Evolutionary conservation across 2,888 invertebrate genomes (phyloP).

Genomic region (Limenitis camilla): DNA sequence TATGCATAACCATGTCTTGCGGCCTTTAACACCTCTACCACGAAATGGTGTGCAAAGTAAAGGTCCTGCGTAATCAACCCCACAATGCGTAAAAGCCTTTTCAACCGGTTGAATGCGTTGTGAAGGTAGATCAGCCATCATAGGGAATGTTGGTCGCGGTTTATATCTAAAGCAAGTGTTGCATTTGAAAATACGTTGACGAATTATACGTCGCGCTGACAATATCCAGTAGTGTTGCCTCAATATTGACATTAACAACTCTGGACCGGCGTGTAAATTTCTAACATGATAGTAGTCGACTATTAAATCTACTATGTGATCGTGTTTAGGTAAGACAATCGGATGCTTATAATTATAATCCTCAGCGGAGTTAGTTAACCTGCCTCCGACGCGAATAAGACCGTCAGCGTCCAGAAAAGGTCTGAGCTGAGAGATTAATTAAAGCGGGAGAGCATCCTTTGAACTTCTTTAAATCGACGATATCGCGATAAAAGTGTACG

Average conservation of each 20-base stretch:
- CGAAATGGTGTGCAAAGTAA: conserved; percentile 9
- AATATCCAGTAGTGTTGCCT: conserved; percentile 16
- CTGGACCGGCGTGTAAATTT: conserved; percentile 16
- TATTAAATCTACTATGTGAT: conserved; percentile 8
- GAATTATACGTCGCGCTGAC: conserved; percentile 10
- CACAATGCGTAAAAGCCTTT: conserved; percentile 18
- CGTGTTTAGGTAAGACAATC: not conserved
- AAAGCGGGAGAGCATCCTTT: too few relatives aligned
- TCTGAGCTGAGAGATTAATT: too few relatives aligned
- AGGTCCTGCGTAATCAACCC: conserved; percentile 17
- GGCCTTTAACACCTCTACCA: conserved; percentile 7
- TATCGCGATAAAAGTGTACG: too few relatives aligned
- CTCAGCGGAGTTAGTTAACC: not conserved
- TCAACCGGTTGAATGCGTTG: conserved; percentile 2
- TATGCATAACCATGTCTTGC: conserved; percentile 12
- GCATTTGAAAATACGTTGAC: not conserved
- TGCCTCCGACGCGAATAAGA: not conserved
- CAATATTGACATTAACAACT: conserved; percentile 11
- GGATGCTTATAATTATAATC: not conserved
- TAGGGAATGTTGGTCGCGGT: conserved; percentile 9
- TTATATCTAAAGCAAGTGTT: conserved; percentile 9
- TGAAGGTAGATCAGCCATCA: conserved; percentile 13
- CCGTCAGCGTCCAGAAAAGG: not conserved
- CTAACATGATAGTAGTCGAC: conserved; percentile 14
- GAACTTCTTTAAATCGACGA: too few relatives aligned